Evolutionary conservation across 1,140 invertebrate genomes (phyloP), one percentile per base, ranked within the genome.

Genomic region (Platyscapa corneri): DNA sequence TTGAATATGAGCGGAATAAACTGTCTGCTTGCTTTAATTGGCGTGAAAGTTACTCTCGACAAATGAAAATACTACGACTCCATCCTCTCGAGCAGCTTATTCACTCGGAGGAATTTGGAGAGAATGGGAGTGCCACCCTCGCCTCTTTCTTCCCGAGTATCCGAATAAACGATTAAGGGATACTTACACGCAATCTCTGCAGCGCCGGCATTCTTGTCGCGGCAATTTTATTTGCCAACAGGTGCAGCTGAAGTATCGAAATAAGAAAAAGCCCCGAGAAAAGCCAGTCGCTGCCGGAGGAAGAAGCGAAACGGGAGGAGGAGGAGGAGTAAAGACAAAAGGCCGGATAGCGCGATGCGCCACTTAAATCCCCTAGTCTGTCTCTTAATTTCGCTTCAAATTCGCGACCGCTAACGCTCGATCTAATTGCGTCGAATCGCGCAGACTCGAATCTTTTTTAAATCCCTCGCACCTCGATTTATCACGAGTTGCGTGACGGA

Each of bases 371-470:
- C 56, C 23, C 3, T 79, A 64, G 53, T 53, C 74, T 80, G 34
- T 82, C 83, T 85, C 86, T 83, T 88, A 88, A 87, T 85, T 87
- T 83, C 83, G 75, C 81, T 85, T 72, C 46, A 82, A 82, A n/a
- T 82, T 65, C 79, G 82, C 83, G 32, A 80, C 67, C 46, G 70
- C 56, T 74, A 80, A 14, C 20, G 12, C 39, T 46, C 7, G 3
- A 75, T 75, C 39, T 60, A 60, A 60, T 60, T 60, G 27, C 56
- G 27, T 5, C 20, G 23, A 27, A 6, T 27, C 3, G 23, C 23
- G 2, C 8, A 60, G 23, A 27, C 23, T 60, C 27, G 3, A 60
- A 60, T 23, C 20, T 27, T 60, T 18, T 60, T 27, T 60, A 60
- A 60, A 60, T 60, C 18, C 16, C 12, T 53, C 49, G 49, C 18